These are phyloP conservation scores for Noturus placidus DNA, from an alignment of 2,113 vertebrate genomes.

Conservation along the genomic window DNA sequence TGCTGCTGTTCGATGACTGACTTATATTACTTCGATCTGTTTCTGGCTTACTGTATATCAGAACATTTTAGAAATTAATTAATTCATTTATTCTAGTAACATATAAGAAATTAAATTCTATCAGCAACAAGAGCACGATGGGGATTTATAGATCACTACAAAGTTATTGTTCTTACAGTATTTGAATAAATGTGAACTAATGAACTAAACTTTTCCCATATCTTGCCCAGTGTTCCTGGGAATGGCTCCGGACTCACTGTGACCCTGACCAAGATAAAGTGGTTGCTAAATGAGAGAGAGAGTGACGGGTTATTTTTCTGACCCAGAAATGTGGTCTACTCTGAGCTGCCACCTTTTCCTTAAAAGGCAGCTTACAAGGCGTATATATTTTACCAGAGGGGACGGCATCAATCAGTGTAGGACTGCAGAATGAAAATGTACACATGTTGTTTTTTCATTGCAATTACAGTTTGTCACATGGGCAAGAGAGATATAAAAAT, in stretches of 20 bases:
- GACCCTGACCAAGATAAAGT: neutral
- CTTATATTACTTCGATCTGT: no score
- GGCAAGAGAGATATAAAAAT: neutral
- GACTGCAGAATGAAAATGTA: neutral
- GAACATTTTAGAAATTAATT: no score
- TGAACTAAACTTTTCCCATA: neutral
- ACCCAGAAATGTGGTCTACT: neutral
- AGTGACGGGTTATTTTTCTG: neutral
- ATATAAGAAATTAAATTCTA: no score
- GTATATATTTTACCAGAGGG: neutral
- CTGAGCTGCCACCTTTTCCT: neutral
- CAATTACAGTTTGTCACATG: neutral
- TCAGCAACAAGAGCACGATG: no score
- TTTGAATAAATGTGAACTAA: no score
- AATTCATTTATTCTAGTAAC: no score
- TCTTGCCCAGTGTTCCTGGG: neutral
- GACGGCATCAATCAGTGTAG: neutral
- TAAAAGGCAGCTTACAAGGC: neutral
- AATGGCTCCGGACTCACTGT: neutral
- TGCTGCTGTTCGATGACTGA: no score
- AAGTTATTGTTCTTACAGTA: no score
- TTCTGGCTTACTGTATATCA: no score
- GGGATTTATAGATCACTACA: no score
- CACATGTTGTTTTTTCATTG: neutral
- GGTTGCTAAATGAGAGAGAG: neutral